Evolutionary conservation across 2,797 vertebrate species (phyloP), one percentile per base, ranked within the genome.

Genomic region (Aphelocoma californica): DNA sequence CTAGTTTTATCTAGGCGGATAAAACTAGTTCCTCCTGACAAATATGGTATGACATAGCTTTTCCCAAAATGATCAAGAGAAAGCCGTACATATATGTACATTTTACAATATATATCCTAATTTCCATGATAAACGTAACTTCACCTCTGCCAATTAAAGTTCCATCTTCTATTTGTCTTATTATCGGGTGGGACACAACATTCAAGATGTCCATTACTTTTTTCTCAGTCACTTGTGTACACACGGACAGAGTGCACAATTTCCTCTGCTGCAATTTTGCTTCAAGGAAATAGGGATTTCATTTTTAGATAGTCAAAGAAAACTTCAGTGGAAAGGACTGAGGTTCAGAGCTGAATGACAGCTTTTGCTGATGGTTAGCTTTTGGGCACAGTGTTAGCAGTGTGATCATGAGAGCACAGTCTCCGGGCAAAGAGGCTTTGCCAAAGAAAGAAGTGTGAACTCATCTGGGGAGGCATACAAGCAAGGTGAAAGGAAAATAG

Each of bases 371-470:
- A 23, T 70, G 51, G 24, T 21, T 78, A 71, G 47, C 21, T 94
- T 88, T 95, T 79, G 36, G 48, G 91, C 36, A 93, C 81, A 61
- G 23, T 77, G 79, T 88, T 83, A 95, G 29, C 89, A 42, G 64
- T n/a, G 38, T 73, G 86, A 61, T 67, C 48, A 26, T 69, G 66
- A 66, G 36, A 90, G 66, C 70, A 51, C 1, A 10, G 64, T 94
- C 81, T 58, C 74, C 2, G 2, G 80, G 57, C 38, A 73, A 53
- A 82, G 79, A 86, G 66, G 45, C 18, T 57, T 92, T 94, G 95
- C 86, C 93, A 95, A 72, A 83, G 50, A 44, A 66, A 72, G 67
- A 94, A 85, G 50, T 36, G 61, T 92, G 78, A 96, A 90, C 74
- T 93, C 81, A 78, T 64, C 57, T 77, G 36, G 50, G 57, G 61